Percentiles rank a stretch among this genome's conserved stretches.
Conservation (phyloP, 2,888 invertebrate species). For the Zonitis immaculata region DNA sequence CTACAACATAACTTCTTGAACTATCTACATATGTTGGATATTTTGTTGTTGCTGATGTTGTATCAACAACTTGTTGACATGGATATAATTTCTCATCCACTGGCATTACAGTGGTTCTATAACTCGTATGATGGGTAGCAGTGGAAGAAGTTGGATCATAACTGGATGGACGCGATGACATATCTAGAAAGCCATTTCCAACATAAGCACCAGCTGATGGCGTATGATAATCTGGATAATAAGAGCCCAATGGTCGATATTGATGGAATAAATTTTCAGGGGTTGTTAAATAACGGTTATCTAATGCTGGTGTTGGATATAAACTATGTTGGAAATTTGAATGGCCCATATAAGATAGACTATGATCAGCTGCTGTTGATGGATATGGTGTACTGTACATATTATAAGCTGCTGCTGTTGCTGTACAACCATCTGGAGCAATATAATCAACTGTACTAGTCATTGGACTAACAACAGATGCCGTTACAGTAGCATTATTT, state of each 20-base stretch:
- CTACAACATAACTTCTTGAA: constrained; percentile 53
- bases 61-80: constrained; percentile 56
- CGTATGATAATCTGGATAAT: constrained; percentile 73
- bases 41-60: constrained; percentile 55
- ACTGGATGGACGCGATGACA: constrained; percentile 60
- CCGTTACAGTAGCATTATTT: constrained; percentile 52
- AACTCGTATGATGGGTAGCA: constrained; percentile 48
- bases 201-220: constrained; percentile 62
- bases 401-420: constrained; percentile 62
- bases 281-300: constrained; percentile 62
- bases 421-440: constrained; percentile 58
- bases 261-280: constrained; percentile 87
- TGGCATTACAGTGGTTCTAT: constrained; percentile 46
- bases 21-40: constrained; percentile 55
- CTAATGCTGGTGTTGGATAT: constrained; percentile 53
- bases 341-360: constrained; percentile 64
- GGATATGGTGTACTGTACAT: constrained; percentile 79
- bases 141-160: constrained; percentile 52
- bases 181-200: constrained; percentile 80
- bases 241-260: constrained; percentile 80
- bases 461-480: constrained; percentile 52
- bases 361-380: constrained; percentile 61
- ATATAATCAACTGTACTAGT: constrained; percentile 63
- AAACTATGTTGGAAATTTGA: constrained; percentile 62
- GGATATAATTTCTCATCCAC: constrained; percentile 60